Conservation (phyloP, 1,140 invertebrate genomes). For the Tetraneura akinire region DNA sequence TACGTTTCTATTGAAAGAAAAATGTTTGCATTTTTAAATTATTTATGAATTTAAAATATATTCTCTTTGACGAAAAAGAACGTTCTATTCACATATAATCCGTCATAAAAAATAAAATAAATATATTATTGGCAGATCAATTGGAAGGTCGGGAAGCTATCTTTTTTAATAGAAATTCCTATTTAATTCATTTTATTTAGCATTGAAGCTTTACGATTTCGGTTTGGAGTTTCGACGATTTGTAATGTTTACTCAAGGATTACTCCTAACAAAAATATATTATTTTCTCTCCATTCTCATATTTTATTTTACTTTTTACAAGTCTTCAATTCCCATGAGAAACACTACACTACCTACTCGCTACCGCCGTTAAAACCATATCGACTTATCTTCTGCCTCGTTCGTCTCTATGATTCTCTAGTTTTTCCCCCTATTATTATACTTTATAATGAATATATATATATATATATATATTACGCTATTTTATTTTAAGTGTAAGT, state of each 20-base stretch:
- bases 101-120: no score
- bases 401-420: background rate
- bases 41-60: no score
- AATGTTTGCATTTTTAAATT: no score
- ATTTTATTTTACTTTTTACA: conserved; percentile 24
- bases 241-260: background rate
- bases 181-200: background rate
- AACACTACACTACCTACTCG: background rate
- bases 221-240: background rate
- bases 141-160: no score
- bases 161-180: no score
- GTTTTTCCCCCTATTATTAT: background rate
- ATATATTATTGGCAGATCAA: no score
- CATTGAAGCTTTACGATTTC: background rate
- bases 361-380: background rate
- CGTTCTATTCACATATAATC: no score
- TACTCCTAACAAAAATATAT: background rate
- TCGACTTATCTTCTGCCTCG: conserved; percentile 7
- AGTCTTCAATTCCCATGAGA: conserved; percentile 17
- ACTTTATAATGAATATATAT: background rate
- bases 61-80: no score
- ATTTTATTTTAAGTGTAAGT: no score
- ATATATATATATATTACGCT: no score
- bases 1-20: no score
- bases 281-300: background rate